These are phyloP conservation scores for Zeus faber DNA, from an alignment of 2,113 vertebrate genomes.

Conservation along the genomic window DNA sequence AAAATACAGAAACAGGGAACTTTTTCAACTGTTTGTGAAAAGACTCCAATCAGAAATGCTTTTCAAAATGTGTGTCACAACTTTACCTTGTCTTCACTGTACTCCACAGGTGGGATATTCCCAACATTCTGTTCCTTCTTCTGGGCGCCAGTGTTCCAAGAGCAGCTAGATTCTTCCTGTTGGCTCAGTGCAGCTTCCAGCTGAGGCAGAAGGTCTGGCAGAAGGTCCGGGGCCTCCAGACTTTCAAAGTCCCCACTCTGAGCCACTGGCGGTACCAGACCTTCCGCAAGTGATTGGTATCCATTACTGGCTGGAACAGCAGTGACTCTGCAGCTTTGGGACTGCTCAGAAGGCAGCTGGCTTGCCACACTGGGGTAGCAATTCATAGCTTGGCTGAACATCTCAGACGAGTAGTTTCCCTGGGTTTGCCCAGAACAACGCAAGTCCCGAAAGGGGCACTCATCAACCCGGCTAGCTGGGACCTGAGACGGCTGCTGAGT, in stretches of 20 bases:
- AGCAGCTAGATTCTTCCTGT: slow-evolving; percentile 59
- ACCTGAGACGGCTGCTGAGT: slow-evolving; percentile 65
- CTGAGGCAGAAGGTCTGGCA: slow-evolving; percentile 90
- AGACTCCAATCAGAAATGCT: neutral
- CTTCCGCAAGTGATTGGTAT: slow-evolving; percentile 85
- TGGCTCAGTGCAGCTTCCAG: slow-evolving; percentile 88
- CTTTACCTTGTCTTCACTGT: slow-evolving; percentile 66
- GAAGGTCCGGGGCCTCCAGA: slow-evolving; percentile 86
- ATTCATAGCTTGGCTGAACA: slow-evolving; percentile 85
- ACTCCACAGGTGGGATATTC: slow-evolving; percentile 47
- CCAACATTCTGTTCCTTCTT: slow-evolving; percentile 29
- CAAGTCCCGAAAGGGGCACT: slow-evolving; percentile 83
- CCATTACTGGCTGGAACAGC: slow-evolving; percentile 69
- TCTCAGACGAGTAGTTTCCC: slow-evolving; percentile 85
- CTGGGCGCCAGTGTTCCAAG: slow-evolving; percentile 59
- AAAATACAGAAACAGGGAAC: neutral
- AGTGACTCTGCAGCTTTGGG: slow-evolving; percentile 39
- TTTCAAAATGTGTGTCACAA: neutral
- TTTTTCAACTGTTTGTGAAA: no score
- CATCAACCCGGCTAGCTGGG: slow-evolving; percentile 75
- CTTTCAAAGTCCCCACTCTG: slow-evolving; percentile 83
- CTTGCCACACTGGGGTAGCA: slow-evolving; percentile 67
- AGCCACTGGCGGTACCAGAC: slow-evolving; percentile 81
- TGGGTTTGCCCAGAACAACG: slow-evolving; percentile 83
- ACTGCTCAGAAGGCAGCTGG: slow-evolving; percentile 57